Conservation (phyloP, 2,888 invertebrate species). For the Cyrtodaria siliqua region DNA sequence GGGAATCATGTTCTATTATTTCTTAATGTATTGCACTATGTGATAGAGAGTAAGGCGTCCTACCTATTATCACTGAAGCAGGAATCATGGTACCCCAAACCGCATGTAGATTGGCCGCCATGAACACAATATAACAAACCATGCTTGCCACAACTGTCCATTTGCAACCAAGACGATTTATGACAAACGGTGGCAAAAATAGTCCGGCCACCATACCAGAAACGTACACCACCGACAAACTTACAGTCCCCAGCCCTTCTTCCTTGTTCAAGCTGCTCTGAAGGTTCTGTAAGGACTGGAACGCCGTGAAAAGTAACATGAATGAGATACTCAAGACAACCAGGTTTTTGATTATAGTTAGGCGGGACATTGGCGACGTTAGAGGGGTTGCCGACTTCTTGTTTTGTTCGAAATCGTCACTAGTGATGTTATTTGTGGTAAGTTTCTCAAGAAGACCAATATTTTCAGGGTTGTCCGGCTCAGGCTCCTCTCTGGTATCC, state of each 20-base stretch:
- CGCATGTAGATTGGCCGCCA: conserved; percentile 97
- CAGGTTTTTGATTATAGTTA: conserved; percentile 95
- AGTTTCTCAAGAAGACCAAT: too few relatives aligned
- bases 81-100: conserved; percentile 91
- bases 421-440: too few relatives aligned
- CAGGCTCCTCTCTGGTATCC: too few relatives aligned
- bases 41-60: conserved; percentile 86
- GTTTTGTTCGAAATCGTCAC: too few relatives aligned
- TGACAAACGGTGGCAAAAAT: conserved; percentile 89
- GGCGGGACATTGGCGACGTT: not conserved
- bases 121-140: conserved; percentile 97
- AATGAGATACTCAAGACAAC: conserved; percentile 96
- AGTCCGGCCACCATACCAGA: conserved; percentile 97
- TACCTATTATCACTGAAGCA: conserved; percentile 95
- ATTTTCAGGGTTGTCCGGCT: too few relatives aligned
- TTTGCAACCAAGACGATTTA: conserved; percentile 93
- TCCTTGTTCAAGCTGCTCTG: conserved; percentile 96
- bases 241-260: conserved; percentile 95
- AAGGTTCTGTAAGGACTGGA: conserved; percentile 97
- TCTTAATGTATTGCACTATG: too few relatives aligned
- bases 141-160: conserved; percentile 97
- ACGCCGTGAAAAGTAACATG: conserved; percentile 97
- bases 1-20: too few relatives aligned
- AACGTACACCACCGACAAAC: conserved; percentile 95
- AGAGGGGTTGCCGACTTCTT: too few relatives aligned